Evolutionary conservation across 1,140 invertebrate genomes (phyloP).

Genomic region (Heliothis virescens): DNA sequence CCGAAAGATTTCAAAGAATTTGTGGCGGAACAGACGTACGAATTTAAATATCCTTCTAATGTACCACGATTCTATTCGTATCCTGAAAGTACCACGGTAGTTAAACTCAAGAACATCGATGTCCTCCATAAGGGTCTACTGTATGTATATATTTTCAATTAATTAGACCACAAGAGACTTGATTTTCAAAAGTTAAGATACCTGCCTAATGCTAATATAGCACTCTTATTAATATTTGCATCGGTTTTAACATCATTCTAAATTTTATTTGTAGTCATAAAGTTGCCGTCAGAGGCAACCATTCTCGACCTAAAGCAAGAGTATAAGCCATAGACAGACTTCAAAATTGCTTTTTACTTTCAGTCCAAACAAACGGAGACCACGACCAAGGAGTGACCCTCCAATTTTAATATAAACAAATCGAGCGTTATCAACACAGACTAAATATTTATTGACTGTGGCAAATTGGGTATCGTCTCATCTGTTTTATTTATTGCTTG

Average conservation of each 20-base stretch:
- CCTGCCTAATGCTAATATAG: no score
- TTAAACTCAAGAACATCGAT: constrained; percentile 15
- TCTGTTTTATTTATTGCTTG: no score
- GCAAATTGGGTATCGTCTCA: no score
- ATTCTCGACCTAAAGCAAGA: no score
- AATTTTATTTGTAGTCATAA: no score
- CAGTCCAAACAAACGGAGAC: neutral
- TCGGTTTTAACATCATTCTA: no score
- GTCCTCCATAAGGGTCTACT: neutral
- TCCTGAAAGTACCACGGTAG: neutral
- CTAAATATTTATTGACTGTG: no score
- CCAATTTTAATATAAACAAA: neutral
- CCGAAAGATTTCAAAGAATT: neutral
- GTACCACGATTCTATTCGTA: neutral
- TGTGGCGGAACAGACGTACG: neutral
- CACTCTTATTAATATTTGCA: no score
- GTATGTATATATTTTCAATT: neutral
- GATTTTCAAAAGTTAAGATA: no score
- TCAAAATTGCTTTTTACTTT: neutral
- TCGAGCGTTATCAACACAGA: neutral
- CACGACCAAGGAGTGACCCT: neutral
- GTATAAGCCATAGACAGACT: no score
- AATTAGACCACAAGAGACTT: no score
- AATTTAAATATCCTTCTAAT: constrained; percentile 7
- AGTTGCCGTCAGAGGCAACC: no score